A percentile compares a stretch with the other conserved stretches of the same genome.
Evolutionary conservation across 2,888 invertebrate genomes (phyloP).

Genomic region (Phlogophora meticulosa): DNA sequence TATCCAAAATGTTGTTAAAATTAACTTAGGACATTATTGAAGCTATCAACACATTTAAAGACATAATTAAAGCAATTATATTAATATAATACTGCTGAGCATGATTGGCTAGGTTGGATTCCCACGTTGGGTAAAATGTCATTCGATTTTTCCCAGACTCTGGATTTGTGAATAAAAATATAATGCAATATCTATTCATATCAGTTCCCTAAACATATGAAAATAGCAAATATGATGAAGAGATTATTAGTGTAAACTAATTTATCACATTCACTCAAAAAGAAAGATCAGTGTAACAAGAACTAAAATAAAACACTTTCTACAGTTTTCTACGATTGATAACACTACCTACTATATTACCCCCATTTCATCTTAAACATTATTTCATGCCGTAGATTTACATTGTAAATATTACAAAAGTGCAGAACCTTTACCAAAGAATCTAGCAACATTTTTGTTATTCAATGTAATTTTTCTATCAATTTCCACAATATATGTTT

Average conservation of each 20-base stretch:
- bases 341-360: slow-evolving; percentile 36
- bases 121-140: too few relatives aligned
- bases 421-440: slow-evolving; percentile 57
- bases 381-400: slow-evolving; percentile 47
- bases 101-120: too few relatives aligned
- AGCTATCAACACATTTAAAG: too few relatives aligned
- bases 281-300: slow-evolving; percentile 40
- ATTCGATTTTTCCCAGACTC: too few relatives aligned
- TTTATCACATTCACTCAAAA: slow-evolving; percentile 30
- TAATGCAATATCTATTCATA: not conserved
- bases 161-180: too few relatives aligned
- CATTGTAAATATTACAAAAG: slow-evolving; percentile 38
- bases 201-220: slow-evolving; percentile 41
- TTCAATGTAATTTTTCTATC: slow-evolving; percentile 11
- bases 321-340: slow-evolving; percentile 52
- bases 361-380: slow-evolving; percentile 12
- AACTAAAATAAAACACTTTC: slow-evolving; percentile 51
- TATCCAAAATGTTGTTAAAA: too few relatives aligned
- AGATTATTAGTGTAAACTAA: slow-evolving; percentile 35
- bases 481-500: not conserved
- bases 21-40: too few relatives aligned
- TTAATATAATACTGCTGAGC: too few relatives aligned
- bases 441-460: slow-evolving; percentile 40
- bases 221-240: slow-evolving; percentile 31
- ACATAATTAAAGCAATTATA: too few relatives aligned